Conservation (phyloP, 30 jellyfish, hydroid and myxozoan species). For the Turritopsis dohrnii region DNA sequence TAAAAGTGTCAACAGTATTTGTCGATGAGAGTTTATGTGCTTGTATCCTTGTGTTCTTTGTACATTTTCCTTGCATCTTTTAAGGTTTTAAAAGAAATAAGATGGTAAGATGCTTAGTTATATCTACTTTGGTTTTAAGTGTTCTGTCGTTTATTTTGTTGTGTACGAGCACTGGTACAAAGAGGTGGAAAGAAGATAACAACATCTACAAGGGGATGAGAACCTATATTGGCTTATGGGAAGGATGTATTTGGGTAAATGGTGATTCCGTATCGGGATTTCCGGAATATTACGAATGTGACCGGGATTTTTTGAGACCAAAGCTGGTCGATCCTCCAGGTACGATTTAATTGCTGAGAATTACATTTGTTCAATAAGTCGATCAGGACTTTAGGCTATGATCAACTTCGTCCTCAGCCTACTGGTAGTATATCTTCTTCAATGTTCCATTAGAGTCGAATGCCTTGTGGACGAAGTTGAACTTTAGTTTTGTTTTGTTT, state of each 20-base stretch:
- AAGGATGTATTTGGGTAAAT: neutral
- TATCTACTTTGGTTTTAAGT: neutral
- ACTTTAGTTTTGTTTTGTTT: no score
- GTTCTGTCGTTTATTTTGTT: neutral
- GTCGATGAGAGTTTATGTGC: no score
- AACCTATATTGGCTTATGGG: neutral
- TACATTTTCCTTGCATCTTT: neutral
- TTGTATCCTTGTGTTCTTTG: no score
- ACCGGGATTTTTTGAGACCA: neutral
- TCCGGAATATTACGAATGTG: constrained; percentile 7
- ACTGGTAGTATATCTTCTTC: no score
- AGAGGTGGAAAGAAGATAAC: neutral
- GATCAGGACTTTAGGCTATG: no score
- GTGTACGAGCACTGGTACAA: neutral
- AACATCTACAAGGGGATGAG: neutral
- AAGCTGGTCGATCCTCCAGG: constrained; percentile 13
- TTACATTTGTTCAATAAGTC: no score
- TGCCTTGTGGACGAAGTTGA: no score
- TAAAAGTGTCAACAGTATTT: no score
- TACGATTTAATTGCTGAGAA: neutral
- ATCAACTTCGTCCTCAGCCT: no score
- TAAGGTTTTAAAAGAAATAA: neutral
- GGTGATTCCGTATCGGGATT: constrained; percentile 13
- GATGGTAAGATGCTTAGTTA: neutral
- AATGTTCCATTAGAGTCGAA: no score